Percentiles rank a stretch among this genome's conserved stretches.
These are phyloP conservation scores for Anguilla megastoma DNA, from an alignment of 2,797 vertebrate genomes.

Conservation along the genomic window DNA sequence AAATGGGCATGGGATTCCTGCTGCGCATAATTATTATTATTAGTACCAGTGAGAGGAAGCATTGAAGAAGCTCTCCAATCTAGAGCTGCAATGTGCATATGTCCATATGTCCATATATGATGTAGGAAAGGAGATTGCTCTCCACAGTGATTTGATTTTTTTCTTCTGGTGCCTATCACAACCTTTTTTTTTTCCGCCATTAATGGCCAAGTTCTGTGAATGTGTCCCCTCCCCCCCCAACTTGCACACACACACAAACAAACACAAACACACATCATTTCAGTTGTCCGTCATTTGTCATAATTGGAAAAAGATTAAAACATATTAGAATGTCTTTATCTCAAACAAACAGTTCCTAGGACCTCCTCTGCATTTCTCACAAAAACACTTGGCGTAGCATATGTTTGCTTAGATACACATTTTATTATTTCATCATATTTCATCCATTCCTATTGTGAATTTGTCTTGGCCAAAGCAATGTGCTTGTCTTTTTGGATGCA, in stretches of 20 bases:
- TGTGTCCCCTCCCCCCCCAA: not conserved
- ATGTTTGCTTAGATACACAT: conserved; percentile 66
- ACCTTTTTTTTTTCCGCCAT: not conserved
- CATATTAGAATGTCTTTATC: conserved; percentile 51
- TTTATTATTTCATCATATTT: conserved; percentile 58
- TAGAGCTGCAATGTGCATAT: too few relatives aligned
- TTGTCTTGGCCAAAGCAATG: conserved; percentile 56
- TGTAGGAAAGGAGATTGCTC: not conserved
- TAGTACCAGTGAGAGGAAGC: not conserved
- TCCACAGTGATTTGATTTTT: not conserved
- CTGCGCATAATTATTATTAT: too few relatives aligned
- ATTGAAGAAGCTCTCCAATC: not conserved
- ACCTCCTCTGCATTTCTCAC: conserved; percentile 33
- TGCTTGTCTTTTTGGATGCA: conserved; percentile 61
- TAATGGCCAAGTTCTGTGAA: not conserved
- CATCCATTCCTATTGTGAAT: conserved; percentile 53
- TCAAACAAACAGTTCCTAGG: conserved; percentile 52
- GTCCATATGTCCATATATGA: too few relatives aligned
- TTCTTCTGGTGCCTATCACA: not conserved
- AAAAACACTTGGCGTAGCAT: conserved; percentile 50
- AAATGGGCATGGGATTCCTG: not conserved
- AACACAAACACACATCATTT: not conserved
- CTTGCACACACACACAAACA: not conserved
- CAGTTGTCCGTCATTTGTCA: conserved; percentile 14
- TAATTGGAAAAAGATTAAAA: conserved; percentile 7